Base-by-base conservation (phyloP, 2,888 invertebrate genomes). In the Hyppa rectilinea region DNA sequence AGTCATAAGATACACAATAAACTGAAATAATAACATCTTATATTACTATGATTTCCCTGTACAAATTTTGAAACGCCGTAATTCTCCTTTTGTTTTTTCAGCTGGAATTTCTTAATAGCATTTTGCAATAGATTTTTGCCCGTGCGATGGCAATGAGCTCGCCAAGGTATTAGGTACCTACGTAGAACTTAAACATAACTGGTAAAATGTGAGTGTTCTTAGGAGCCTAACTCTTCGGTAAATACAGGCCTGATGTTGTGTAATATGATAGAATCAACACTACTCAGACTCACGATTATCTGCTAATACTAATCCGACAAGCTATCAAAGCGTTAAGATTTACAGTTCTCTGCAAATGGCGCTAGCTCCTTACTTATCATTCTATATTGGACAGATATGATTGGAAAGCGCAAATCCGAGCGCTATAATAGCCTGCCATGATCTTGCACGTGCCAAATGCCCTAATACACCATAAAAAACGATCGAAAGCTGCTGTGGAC, bases 391-490 rank as follows among this genome's bases (percentile, higher is more conserved):
- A 31, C 12, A 72, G 82, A 67, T 53, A 79, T 78, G 61, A 82
- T 62, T 72, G 53, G 82, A 79, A 82, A 79, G 79, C 53, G 63
- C 60, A 73, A 82, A 73, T 59, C 64, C 23, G n/a, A 52, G 43
- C 63, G 34, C 77, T 53, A 36, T 72, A 60, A 61, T 36, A n/a
- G 52, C 14, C n/a, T 14, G 50, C 65, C 43, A 59, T 66, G 71
- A 63, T 71, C 60, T 79, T 53, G 67, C 64, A 71, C 71, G 79
- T 71, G 68, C 72, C 60, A 79, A 75, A 62, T 69, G 74, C 68
- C 62, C 67, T 80, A 70, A 76, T 68, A 61, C 60, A 52, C 65
- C 55, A 71, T 81, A 72, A 84, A 82, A 84, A 84, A 80, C 68
- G 83, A 70, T 82, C 38, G 74, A 77, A 69, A 82, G 77, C 71